Conservation (phyloP, 2,888 invertebrate species). For the Agonopterix subpropinquella region DNA sequence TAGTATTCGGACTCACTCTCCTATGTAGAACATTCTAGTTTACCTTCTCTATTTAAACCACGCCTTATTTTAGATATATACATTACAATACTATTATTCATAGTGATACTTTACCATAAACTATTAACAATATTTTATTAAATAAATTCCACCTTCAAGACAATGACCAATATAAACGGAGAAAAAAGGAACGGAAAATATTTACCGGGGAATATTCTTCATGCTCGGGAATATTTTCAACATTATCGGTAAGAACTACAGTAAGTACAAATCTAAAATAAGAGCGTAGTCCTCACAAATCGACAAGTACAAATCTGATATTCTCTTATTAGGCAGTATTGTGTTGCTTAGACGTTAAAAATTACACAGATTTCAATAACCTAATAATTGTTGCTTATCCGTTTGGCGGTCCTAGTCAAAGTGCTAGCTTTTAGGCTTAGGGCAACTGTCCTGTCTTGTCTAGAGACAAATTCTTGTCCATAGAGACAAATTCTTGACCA, state of each 20-base stretch:
- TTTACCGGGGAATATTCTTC: background rate
- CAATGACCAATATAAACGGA: background rate
- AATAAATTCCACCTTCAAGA: too few species aligned
- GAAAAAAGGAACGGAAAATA: background rate
- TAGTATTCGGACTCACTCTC: too few species aligned
- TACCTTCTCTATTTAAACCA: background rate
- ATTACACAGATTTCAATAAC: constrained; percentile 37
- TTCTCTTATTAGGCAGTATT: constrained; percentile 61
- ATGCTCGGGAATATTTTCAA: background rate
- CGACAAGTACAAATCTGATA: constrained; percentile 47
- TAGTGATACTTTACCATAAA: too few species aligned
- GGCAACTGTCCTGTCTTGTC: constrained; percentile 17
- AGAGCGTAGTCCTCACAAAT: constrained; percentile 19
- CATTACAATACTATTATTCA: too few species aligned
- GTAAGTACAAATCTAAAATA: background rate
- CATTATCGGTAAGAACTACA: background rate
- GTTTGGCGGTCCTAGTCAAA: too few species aligned
- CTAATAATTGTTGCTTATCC: constrained; percentile 57
- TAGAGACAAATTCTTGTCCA: constrained; percentile 13
- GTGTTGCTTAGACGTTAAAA: constrained; percentile 54
- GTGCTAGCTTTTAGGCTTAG: constrained; percentile 9
- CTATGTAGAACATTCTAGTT: background rate
- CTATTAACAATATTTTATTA: too few species aligned
- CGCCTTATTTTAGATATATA: too few species aligned
- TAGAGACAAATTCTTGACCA: background rate